Base-by-base conservation (phyloP, 2,888 invertebrate species). In the Latrodectus hesperus region DNA sequence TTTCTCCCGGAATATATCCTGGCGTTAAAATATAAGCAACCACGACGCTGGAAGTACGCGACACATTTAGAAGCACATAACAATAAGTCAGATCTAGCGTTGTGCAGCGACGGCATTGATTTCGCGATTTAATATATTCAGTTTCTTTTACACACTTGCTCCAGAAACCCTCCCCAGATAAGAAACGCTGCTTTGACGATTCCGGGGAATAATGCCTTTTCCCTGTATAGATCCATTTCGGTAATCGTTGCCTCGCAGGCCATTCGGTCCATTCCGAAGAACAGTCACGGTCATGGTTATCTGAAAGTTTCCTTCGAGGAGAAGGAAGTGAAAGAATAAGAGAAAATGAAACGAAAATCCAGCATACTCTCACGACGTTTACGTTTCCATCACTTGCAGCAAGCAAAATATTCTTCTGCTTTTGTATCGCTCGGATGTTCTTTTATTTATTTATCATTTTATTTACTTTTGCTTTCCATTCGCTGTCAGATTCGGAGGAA, bases 221-320 rank as follows among this genome's bases (percentile, higher is more conserved):
- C 75, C 75, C 75, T 82, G 82, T 82, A 60, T 60, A 68, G 68
- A 82, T 82, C 82, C 68, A 75, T 75, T 82, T 75, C 68, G 26
- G 75, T 53, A 82, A 82, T 82, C 82, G 82, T n/a, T 75, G 82
- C 75, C 74, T 75, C 70, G 82, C 82, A 75, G 82, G 75, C 82
- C 75, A 68, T 74, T 75, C 82, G 22, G 73, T 73, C 72, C 73
- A 81, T 79, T 72, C 71, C 64, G 14, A 16, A 26, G 79, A 79
- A 79, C 65, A 73, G 82, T 82, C 82, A 82, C 82, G 82, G 82
- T 67, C 81, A 81, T 74, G 67, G 81, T 70, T 82, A 82, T 82
- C 82, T 82, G n/a, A 75, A 75, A 82, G 55, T 75, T 82, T 74
- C 74, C 75, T 38, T 26, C 17, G 22, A 60, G 52, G 52, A 65